Evolutionary conservation across 2,113 vertebrate species (phyloP), one percentile per base, ranked within the genome.

Genomic region (Actenoides lindsayi): DNA sequence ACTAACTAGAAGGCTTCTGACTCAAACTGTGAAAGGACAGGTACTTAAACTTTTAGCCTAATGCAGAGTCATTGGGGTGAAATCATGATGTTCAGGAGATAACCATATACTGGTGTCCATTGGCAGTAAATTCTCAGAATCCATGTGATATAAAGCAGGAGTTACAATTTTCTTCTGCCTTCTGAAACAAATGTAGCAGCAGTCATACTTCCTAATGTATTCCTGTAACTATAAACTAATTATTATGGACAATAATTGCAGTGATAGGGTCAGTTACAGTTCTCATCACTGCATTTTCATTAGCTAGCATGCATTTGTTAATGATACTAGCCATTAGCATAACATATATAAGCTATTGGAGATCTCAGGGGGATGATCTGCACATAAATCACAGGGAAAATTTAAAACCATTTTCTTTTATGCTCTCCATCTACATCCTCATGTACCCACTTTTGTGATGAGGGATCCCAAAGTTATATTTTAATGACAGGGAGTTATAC

Each of bases 181-280:
- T 90, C 51, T 75, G 60, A 74, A 63, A 63, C 20, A 83, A 89
- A 75, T 16, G 13, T 12, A 67, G n/a, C 11, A 42, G 13, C 25
- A 68, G 33, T 71, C 44, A 41, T 2, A 11, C 13, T 88, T 94
- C 30, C 6, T 88, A 89, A 89, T 56, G 24, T n/a, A 59, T 77
- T 89, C 28, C n/a, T 81, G 28, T 54, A 74, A 63, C 37, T 67
- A 33, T 74, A 94, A 95, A 75, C 46, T 90, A 67, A 86, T 93
- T 90, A 84, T 93, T 92, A 60, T 46, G 60, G 86, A 60, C 51
- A 86, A 78, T 94, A 89, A 94, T 90, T 89, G 46, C 64, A 74
- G 39, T 75, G 51, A 39, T 56, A 68, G 16, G 35, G 69, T 87
- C 65, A 88, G 64, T 37, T 78, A 75, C 46, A 89, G 37, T 77